phyloP scores from a whole-genome alignment of 2,797 vertebrate genomes.

The Ciconia nigra region DNA sequence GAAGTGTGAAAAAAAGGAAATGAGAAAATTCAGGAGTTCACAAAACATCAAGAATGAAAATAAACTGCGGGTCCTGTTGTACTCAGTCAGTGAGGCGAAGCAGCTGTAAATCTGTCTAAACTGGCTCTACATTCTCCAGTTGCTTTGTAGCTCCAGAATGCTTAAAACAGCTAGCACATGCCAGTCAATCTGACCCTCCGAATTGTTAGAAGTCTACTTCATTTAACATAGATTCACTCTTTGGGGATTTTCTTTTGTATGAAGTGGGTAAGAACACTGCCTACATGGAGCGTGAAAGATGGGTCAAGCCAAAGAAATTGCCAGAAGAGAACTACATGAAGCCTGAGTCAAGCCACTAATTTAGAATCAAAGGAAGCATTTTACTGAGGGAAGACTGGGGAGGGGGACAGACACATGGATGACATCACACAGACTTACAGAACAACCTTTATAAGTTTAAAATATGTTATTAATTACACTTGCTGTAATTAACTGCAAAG shows the following conservation, averaged over 20 bases:
- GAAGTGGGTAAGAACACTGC: neutral
- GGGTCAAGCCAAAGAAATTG: neutral
- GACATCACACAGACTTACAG: neutral
- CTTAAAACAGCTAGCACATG: neutral
- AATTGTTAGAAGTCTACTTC: neutral
- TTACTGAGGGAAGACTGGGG: neutral
- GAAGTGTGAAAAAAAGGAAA: neutral
- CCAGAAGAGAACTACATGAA: neutral
- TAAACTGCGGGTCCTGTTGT: neutral
- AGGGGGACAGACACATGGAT: no score
- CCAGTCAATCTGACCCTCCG: neutral
- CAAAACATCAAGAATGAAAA: neutral
- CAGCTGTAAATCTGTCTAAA: constrained; percentile 7
- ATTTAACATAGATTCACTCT: neutral
- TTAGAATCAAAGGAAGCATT: neutral
- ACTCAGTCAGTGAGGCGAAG: neutral
- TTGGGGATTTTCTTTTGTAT: neutral
- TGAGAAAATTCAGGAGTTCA: neutral
- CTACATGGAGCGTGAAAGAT: neutral
- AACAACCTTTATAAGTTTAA: neutral
- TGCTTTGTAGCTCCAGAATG: neutral
- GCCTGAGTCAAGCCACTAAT: neutral
- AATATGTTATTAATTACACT: neutral
- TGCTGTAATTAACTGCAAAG: neutral
- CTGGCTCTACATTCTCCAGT: neutral